Evolutionary conservation across 2,888 invertebrate species (phyloP).

Genomic region (Epinotia brunnichana): DNA sequence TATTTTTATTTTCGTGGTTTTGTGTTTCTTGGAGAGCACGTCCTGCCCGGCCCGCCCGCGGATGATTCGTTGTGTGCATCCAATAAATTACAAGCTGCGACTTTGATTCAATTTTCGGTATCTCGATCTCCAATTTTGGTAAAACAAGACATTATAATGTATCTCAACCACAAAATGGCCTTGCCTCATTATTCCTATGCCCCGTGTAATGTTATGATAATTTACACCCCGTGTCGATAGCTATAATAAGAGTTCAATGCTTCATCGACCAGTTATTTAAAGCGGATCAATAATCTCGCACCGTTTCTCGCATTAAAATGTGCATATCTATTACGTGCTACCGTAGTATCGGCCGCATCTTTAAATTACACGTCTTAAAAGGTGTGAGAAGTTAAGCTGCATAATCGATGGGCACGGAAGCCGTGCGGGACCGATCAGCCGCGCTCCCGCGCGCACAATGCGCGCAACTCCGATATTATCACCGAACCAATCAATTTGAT

Average conservation of each 20-base stretch:
- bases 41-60: slow-evolving; percentile 64
- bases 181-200: slow-evolving; percentile 34
- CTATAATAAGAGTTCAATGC: slow-evolving; percentile 41
- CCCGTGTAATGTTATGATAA: slow-evolving; percentile 31
- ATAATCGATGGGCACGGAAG: slow-evolving; percentile 64
- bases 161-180: slow-evolving; percentile 59
- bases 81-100: slow-evolving; percentile 68
- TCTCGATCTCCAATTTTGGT: slow-evolving; percentile 60
- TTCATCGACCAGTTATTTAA: slow-evolving; percentile 37
- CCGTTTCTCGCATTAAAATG: slow-evolving; percentile 58
- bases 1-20: slow-evolving; percentile 83
- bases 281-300: slow-evolving; percentile 38
- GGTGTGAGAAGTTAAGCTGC: slow-evolving; percentile 72
- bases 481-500: slow-evolving; percentile 83
- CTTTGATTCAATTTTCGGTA: slow-evolving; percentile 68
- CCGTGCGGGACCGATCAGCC: slow-evolving; percentile 52
- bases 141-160: slow-evolving; percentile 69
- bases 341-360: slow-evolving; percentile 57
- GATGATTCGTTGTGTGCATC: slow-evolving; percentile 66
- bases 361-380: slow-evolving; percentile 68
- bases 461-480: slow-evolving; percentile 77
- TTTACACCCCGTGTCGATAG: slow-evolving; percentile 35
- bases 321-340: slow-evolving; percentile 64
- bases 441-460: slow-evolving; percentile 62
- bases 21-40: slow-evolving; percentile 78